Conservation (phyloP, 2,113 vertebrate species). For the Platichthys flesus region DNA sequence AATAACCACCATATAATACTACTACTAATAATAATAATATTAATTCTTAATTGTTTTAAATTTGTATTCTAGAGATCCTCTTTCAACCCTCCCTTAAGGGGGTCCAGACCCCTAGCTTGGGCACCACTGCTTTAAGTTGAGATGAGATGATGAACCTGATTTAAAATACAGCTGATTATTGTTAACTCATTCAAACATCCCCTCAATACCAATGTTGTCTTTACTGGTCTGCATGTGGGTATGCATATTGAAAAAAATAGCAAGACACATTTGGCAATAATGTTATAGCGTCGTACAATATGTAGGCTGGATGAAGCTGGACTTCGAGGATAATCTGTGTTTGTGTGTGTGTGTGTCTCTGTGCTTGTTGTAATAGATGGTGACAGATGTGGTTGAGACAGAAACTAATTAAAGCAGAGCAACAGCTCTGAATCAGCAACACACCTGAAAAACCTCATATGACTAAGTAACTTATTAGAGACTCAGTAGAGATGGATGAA, state of each 20-base stretch:
- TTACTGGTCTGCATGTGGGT: not conserved
- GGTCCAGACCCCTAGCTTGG: too few species aligned
- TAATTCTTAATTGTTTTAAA: too few species aligned
- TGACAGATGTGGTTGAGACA: constrained; percentile 45
- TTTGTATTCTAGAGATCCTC: too few species aligned
- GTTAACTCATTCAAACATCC: not conserved
- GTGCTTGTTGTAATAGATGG: constrained; percentile 32
- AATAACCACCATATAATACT: too few species aligned
- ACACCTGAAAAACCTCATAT: constrained; percentile 57
- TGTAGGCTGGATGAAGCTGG: not conserved
- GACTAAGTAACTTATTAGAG: constrained; percentile 57
- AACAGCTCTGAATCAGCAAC: constrained; percentile 41
- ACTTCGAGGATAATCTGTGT: not conserved
- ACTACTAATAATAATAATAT: too few species aligned
- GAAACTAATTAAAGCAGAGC: constrained; percentile 52
- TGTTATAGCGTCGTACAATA: not conserved
- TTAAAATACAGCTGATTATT: too few species aligned
- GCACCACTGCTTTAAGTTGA: too few species aligned
- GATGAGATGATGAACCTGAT: too few species aligned
- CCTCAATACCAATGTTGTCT: not conserved
- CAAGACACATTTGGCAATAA: not conserved
- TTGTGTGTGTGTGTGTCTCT: not conserved
- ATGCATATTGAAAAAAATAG: not conserved
- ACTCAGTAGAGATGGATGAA: constrained; percentile 5
- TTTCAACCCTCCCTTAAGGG: too few species aligned